Evolutionary conservation across 2,113 vertebrate genomes (phyloP).

Genomic region (Gyps fulvus): DNA sequence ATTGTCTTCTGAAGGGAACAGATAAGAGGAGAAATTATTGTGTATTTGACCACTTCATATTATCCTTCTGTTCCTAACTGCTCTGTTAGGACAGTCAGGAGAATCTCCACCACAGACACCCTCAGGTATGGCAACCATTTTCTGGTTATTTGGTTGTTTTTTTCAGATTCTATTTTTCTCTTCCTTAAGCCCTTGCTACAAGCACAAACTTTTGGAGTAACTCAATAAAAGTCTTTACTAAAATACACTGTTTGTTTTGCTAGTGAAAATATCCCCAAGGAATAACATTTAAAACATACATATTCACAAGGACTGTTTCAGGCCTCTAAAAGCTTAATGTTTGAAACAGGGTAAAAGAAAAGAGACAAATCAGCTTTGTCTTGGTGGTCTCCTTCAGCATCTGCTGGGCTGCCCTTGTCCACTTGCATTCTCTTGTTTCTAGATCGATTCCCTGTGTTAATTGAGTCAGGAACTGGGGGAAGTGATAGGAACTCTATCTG

Average conservation of each 20-base stretch:
- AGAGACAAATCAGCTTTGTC: background rate
- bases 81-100: background rate
- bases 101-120: background rate
- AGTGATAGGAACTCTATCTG: background rate
- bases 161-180: background rate
- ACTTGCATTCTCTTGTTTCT: background rate
- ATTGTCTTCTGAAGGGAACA: background rate
- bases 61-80: background rate
- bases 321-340: background rate
- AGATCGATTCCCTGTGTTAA: background rate
- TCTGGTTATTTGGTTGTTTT: background rate
- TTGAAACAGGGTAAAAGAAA: background rate
- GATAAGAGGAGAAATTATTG: background rate
- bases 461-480: background rate
- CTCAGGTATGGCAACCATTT: background rate
- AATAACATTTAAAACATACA: background rate
- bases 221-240: background rate
- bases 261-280: background rate
- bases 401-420: background rate
- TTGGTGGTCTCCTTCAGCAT: background rate
- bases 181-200: background rate
- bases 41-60: background rate
- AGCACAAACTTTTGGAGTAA: background rate
- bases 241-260: background rate
- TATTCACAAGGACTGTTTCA: background rate